phyloP scores from a whole-genome alignment of 2,888 invertebrate genomes.

The Ormyrus rosae region DNA sequence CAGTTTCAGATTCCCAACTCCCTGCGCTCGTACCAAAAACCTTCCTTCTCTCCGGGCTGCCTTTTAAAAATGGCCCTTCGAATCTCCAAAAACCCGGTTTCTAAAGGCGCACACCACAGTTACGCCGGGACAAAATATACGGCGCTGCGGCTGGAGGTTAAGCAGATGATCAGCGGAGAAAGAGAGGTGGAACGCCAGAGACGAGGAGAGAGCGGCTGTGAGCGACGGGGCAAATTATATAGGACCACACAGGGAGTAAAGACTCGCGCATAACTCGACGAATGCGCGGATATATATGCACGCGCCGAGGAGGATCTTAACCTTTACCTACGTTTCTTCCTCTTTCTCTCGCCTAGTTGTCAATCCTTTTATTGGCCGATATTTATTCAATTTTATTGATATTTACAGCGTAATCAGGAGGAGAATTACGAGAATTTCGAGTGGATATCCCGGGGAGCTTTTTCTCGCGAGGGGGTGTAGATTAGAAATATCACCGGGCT shows the following conservation, averaged over 20 bases:
- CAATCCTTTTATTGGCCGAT: constrained; percentile 30
- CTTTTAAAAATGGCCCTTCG: too few relatives aligned
- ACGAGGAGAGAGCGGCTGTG: constrained; percentile 4
- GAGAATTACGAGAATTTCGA: constrained; percentile 24
- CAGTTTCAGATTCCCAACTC: too few relatives aligned
- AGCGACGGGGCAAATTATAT: constrained; percentile 50
- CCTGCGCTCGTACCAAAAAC: too few relatives aligned
- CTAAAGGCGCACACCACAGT: not conserved
- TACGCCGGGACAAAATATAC: not conserved
- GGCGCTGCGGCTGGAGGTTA: not conserved
- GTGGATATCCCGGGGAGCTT: not conserved
- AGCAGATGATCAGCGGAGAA: constrained; percentile 9
- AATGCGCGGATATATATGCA: constrained; percentile 2
- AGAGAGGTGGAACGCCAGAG: not conserved
- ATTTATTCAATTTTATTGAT: constrained; percentile 37
- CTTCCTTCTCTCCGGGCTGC: too few relatives aligned
- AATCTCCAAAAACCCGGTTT: too few relatives aligned
- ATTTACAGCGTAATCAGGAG: constrained; percentile 20
- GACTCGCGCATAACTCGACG: not conserved
- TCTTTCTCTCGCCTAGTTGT: constrained; percentile 14
- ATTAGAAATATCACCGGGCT: constrained; percentile 10
- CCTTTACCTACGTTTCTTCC: constrained; percentile 4
- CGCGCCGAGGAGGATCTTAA: constrained; percentile 4
- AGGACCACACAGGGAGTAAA: constrained; percentile 48
- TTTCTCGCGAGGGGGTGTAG: not conserved